Percentiles rank a stretch among this genome's conserved stretches.
phyloP scores from a whole-genome alignment of 2,113 vertebrate genomes.

The Gavialis gangeticus region DNA sequence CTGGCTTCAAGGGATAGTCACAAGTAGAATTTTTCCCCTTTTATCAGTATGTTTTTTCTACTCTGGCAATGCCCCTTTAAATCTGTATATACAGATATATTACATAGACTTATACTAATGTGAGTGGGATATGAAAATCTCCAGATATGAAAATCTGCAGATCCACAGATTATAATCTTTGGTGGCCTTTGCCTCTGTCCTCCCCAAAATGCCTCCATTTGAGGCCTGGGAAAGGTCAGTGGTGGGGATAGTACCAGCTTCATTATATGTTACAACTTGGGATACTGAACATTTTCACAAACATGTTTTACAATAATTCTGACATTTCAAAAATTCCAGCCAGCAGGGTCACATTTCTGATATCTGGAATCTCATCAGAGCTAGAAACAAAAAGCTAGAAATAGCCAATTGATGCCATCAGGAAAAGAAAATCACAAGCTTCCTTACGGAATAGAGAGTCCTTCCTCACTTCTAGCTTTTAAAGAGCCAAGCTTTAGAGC shows the following conservation, averaged over 20 bases:
- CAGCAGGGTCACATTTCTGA: neutral
- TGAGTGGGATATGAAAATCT: neutral
- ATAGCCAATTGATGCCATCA: neutral
- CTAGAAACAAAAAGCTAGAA: neutral
- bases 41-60: neutral
- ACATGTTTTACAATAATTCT: neutral
- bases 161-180: constrained; percentile 9
- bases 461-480: neutral
- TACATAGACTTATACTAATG: no score
- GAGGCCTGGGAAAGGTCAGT: neutral
- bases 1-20: neutral
- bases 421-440: neutral
- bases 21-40: neutral
- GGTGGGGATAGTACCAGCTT: constrained; percentile 2
- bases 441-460: neutral
- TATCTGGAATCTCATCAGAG: neutral
- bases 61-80: no score
- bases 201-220: neutral
- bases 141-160: neutral
- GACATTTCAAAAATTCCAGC: neutral
- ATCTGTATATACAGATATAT: no score
- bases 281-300: neutral
- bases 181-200: neutral
- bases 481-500: neutral
- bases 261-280: neutral